phyloP scores from a whole-genome alignment of 2,113 vertebrate genomes.

The Mustela lutreola region DNA sequence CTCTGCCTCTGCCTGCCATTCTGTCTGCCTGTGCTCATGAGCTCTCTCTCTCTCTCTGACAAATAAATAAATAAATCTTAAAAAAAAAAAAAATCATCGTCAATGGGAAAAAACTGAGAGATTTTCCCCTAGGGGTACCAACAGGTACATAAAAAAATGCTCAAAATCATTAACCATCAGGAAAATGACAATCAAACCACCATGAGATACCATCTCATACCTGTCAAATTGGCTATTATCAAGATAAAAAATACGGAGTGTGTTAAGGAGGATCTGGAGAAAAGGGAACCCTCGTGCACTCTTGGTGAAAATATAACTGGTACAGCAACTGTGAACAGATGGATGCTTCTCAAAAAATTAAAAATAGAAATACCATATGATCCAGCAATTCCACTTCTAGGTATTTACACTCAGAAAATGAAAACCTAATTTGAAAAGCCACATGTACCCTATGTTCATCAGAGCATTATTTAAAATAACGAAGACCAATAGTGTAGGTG shows the following conservation, averaged over 20 bases:
- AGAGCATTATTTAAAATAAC: background rate
- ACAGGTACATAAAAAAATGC: background rate
- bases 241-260: background rate
- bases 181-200: background rate
- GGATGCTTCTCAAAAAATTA: background rate
- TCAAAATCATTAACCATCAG: background rate
- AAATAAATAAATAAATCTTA: too few relatives aligned
- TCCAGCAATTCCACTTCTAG: background rate
- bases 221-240: background rate
- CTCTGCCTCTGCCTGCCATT: too few relatives aligned
- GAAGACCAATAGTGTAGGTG: background rate
- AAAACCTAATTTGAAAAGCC: background rate
- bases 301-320: background rate
- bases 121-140: too few relatives aligned
- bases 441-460: background rate
- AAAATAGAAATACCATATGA: background rate
- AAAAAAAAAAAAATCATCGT: too few relatives aligned
- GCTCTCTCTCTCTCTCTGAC: too few relatives aligned
- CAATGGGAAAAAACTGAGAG: too few relatives aligned
- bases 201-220: background rate
- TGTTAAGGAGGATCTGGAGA: background rate
- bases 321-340: background rate
- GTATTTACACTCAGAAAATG: background rate
- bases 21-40: too few relatives aligned
- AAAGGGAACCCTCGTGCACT: background rate